Base-by-base conservation (phyloP, 2,797 vertebrate species). In the Mormyrus proboscirostris region DNA sequence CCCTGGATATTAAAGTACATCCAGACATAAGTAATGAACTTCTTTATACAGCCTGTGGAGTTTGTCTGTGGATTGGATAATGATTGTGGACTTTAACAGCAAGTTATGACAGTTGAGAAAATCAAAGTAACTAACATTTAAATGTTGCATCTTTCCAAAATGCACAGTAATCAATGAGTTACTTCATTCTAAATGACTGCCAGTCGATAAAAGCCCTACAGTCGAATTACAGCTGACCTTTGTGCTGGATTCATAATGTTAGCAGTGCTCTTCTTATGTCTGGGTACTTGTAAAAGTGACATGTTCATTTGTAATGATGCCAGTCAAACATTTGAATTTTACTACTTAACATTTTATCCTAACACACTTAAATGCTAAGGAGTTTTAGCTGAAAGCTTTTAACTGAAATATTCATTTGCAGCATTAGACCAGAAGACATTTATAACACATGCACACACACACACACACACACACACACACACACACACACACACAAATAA, bases 211-310 rank as follows among this genome's bases (percentile, higher is more conserved):
- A 53, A 87, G 82, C 84, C 83, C 85, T 82, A 53, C 82, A 82
- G 88, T 89, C 29, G 65, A 83, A 91, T 89, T 90, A 65, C 41
- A 89, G 88, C 86, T 91, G 90, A 88, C 87, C 88, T 90, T 90
- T 73, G 22, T 7, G 84, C 88, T 88, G 88, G 89, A 65, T 90
- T 91, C 51, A 3, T 44, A 51, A 47, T 25, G 79, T 82, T 44
- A 79, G 49, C 51, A 38, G 49, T 8, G 50, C 29, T 88, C 49
- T 47, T 82, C 41, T 82, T 16, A 33, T 89, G 73, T n/a, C 69
- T 55, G 83, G 51, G 3, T 83, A 33, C 57, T 62, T 22, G 19
- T 84, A 47, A 50, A 4, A n/a, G n/a, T 50, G 49, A 4, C 44
- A 85, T 53, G 83, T 53, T 51, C n/a, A 12, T n/a, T 51, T 12